phyloP scores from a whole-genome alignment of 2,113 vertebrate genomes.

The Salvelinus alpinus region DNA sequence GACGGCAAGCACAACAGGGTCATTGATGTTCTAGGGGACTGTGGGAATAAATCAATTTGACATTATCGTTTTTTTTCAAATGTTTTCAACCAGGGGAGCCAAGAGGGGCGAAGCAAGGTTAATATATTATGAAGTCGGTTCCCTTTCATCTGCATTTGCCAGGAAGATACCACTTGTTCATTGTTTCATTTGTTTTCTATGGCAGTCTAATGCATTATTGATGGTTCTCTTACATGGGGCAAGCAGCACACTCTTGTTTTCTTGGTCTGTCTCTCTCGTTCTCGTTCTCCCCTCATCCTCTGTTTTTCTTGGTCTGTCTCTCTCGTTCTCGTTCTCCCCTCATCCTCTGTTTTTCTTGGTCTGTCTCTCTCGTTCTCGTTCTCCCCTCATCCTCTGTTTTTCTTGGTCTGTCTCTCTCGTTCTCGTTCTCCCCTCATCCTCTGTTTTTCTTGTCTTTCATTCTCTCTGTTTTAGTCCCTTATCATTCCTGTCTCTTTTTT shows the following conservation, averaged over 20 bases:
- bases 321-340: conserved; percentile 17
- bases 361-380: conserved; percentile 19
- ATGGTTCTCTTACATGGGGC: conserved; percentile 67
- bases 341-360: not conserved
- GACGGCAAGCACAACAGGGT: conserved; percentile 30
- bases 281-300: conserved; percentile 3
- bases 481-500: conserved; percentile 5
- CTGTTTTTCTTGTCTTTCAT: not conserved
- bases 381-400: conserved; percentile 3
- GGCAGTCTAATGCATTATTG: conserved; percentile 75
- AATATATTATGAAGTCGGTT: conserved; percentile 61
- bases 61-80: conserved; percentile 27
- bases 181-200: conserved; percentile 62
- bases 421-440: conserved; percentile 3
- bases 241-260: conserved; percentile 45
- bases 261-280: conserved; percentile 14
- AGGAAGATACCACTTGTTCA: conserved; percentile 56
- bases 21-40: conserved; percentile 48
- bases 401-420: not conserved
- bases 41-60: conserved; percentile 47
- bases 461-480: conserved; percentile 1
- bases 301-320: conserved; percentile 1
- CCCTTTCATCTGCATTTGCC: conserved; percentile 62
- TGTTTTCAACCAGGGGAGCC: conserved; percentile 34
- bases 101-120: conserved; percentile 42